These are phyloP conservation scores for Spinibarbus caldwelli DNA, from an alignment of 2,797 vertebrate genomes.

Conservation along the genomic window DNA sequence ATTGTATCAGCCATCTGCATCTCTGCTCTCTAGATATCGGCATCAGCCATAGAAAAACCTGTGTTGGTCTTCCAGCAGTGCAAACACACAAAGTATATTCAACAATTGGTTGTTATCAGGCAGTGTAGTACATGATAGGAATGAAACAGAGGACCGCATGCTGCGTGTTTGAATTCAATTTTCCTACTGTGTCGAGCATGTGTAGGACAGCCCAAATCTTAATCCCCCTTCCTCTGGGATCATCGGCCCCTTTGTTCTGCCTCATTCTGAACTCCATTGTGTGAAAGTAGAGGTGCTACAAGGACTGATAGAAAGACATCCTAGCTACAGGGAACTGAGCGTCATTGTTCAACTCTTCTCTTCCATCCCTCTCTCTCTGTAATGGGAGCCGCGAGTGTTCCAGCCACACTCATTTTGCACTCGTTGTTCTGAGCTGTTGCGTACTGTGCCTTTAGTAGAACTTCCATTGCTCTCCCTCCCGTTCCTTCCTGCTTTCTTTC, in stretches of 20 bases:
- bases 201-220: conserved; percentile 23
- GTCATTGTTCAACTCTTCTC: conserved; percentile 44
- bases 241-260: conserved; percentile 29
- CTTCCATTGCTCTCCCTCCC: conserved; percentile 26
- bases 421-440: conserved; percentile 41
- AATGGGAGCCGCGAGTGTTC: conserved; percentile 20
- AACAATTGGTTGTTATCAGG: conserved; percentile 38
- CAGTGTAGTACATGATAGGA: conserved; percentile 9
- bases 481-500: conserved; percentile 23
- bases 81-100: neutral
- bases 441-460: conserved; percentile 35
- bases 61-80: neutral
- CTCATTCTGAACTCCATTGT: conserved; percentile 32
- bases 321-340: conserved; percentile 13
- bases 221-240: conserved; percentile 26
- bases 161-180: conserved; percentile 13
- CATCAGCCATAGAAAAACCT: neutral
- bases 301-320: conserved; percentile 33
- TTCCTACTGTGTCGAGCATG: conserved; percentile 20
- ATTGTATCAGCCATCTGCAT: neutral
- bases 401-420: conserved; percentile 19
- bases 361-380: conserved; percentile 25
- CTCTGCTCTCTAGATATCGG: neutral
- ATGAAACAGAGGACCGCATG: neutral
- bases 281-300: conserved; percentile 24